Evolutionary conservation across 2,113 vertebrate genomes (phyloP).

Genomic region (Scatophagus argus): DNA sequence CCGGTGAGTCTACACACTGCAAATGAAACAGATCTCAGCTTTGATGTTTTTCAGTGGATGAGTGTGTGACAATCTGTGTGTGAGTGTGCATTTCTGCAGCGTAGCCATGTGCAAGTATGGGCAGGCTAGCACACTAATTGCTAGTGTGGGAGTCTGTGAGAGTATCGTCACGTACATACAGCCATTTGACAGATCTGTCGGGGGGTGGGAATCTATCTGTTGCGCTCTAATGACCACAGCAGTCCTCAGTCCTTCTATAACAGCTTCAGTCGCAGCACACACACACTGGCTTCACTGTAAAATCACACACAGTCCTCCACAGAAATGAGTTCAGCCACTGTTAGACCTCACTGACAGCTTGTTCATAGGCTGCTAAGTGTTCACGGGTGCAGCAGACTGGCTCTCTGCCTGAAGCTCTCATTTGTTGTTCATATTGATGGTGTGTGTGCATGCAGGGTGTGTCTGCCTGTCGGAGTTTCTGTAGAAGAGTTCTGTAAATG

Average conservation of each 20-base stretch:
- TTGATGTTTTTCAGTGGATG: too few relatives aligned
- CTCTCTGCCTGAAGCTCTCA: slow-evolving; percentile 17
- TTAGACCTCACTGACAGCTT: slow-evolving; percentile 29
- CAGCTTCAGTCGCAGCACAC: slow-evolving; percentile 37
- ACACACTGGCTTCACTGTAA: background rate
- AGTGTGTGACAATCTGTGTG: background rate
- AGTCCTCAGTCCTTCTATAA: slow-evolving; percentile 44
- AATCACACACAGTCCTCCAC: slow-evolving; percentile 26
- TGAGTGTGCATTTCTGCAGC: background rate
- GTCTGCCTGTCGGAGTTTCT: background rate
- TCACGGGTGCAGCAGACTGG: slow-evolving; percentile 16
- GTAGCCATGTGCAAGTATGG: slow-evolving; percentile 27
- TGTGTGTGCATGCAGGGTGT: background rate
- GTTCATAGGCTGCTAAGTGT: slow-evolving; percentile 34
- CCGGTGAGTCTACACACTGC: background rate
- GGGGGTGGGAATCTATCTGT: slow-evolving; percentile 8
- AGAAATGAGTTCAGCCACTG: slow-evolving; percentile 12
- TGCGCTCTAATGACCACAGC: slow-evolving; percentile 34
- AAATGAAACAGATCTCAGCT: background rate
- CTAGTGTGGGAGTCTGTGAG: slow-evolving; percentile 62
- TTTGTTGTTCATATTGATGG: background rate
- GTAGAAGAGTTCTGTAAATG: background rate
- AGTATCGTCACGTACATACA: slow-evolving; percentile 52
- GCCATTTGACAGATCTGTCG: slow-evolving; percentile 55
- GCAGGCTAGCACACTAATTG: slow-evolving; percentile 56